Evolutionary conservation across 2,888 invertebrate species (phyloP).

Genomic region (Julus scanicus): DNA sequence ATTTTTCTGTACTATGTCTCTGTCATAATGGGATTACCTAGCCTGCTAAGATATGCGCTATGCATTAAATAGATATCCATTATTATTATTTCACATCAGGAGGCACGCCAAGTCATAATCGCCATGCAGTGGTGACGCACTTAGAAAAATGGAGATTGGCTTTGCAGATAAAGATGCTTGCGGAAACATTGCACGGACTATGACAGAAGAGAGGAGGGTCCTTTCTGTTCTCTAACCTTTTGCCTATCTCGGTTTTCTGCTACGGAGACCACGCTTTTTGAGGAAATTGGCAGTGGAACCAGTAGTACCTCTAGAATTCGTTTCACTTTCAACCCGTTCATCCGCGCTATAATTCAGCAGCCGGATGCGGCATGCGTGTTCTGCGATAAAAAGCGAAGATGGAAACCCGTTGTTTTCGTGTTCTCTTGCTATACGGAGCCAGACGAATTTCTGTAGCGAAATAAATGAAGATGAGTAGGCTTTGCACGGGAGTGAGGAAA

Average conservation of each 20-base stretch:
- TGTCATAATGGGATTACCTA: neutral
- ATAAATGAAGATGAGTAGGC: constrained; percentile 48
- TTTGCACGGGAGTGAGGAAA: constrained; percentile 8
- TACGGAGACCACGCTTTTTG: neutral
- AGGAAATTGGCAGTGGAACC: neutral
- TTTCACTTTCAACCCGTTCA: constrained; percentile 6
- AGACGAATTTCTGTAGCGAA: neutral
- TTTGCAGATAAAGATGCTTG: constrained; percentile 1
- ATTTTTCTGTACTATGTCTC: neutral
- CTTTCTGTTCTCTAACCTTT: too few species aligned
- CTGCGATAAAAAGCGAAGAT: constrained; percentile 3
- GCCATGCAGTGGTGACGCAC: neutral
- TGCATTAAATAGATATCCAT: constrained; percentile 12
- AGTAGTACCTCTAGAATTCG: neutral
- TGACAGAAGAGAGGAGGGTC: neutral
- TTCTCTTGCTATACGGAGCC: neutral
- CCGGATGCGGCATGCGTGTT: constrained; percentile 27
- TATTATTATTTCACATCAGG: neutral
- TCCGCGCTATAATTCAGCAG: neutral
- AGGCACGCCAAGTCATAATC: neutral
- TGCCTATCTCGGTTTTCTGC: constrained; percentile 28
- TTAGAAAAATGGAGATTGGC: neutral
- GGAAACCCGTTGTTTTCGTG: constrained; percentile 34
- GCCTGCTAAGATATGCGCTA: neutral
- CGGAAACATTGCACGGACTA: neutral